These are phyloP conservation scores for Melopsittacus undulatus DNA, from an alignment of 2,797 vertebrate species.

Conservation along the genomic window DNA sequence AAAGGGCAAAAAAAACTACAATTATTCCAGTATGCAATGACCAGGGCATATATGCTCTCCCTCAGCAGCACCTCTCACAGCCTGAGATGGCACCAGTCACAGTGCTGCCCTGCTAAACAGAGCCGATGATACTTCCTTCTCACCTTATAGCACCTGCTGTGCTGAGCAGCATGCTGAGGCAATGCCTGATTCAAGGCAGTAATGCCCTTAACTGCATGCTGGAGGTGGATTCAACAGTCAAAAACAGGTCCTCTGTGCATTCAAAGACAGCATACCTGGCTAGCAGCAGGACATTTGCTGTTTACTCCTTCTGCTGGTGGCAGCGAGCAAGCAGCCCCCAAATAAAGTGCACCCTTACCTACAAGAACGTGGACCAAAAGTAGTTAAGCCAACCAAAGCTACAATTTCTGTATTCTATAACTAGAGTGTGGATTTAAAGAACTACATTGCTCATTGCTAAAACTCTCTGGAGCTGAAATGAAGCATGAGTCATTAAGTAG, in stretches of 20 bases:
- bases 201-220: neutral
- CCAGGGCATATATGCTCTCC: neutral
- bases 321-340: neutral
- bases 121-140: neutral
- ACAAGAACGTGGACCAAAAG: rapidly evolving
- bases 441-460: neutral
- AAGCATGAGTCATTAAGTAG: slow-evolving; percentile 51
- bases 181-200: neutral
- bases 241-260: neutral
- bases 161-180: neutral
- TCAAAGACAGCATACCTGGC: neutral
- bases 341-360: neutral
- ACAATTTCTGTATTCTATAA: neutral
- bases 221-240: neutral
- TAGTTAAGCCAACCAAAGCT: neutral
- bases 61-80: neutral
- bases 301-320: rapidly evolving
- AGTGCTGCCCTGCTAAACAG: neutral
- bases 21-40: neutral
- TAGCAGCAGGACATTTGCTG: neutral
- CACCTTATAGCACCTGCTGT: neutral
- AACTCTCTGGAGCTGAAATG: slow-evolving; percentile 3
- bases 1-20: neutral
- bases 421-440: neutral
- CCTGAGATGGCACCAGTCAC: neutral